Percentiles rank a stretch among this genome's conserved stretches.
Conservation (phyloP, 30 jellyfish, hydroid and myxozoan species). For the Cassiopea andromeda region DNA sequence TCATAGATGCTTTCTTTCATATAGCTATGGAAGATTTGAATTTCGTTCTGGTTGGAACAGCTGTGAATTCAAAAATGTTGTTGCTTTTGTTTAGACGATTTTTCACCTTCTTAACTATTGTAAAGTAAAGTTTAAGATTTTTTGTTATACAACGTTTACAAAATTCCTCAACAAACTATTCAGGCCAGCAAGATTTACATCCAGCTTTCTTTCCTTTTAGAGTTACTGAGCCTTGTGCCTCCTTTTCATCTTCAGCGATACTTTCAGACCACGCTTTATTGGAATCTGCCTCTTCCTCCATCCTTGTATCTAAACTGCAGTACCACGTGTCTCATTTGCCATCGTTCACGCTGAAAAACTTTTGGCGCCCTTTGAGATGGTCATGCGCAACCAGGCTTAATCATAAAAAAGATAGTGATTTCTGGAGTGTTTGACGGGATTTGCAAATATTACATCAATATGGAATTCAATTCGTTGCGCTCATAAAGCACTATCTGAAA, state of each 20-base stretch:
- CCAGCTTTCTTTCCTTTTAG: background rate
- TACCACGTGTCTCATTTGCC: background rate
- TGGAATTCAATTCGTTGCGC: background rate
- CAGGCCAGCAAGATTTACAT: conserved; percentile 5
- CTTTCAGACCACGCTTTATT: background rate
- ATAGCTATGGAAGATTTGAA: no score
- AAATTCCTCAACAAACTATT: background rate
- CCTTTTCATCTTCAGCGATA: background rate
- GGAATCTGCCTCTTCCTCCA: background rate
- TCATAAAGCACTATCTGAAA: background rate
- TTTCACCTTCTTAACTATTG: no score
- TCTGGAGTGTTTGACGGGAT: background rate
- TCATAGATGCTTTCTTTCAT: no score
- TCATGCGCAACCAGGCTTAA: background rate
- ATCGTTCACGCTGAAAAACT: background rate
- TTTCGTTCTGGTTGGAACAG: no score
- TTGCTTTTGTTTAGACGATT: no score
- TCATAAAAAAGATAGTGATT: background rate
- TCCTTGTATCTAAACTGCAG: background rate
- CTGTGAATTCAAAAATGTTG: no score
- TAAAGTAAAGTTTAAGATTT: no score
- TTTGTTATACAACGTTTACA: background rate
- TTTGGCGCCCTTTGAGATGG: background rate
- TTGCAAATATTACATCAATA: background rate
- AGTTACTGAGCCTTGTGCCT: conserved; percentile 1